Conservation (phyloP, 2,797 vertebrate genomes). For the Poecilia picta region DNA sequence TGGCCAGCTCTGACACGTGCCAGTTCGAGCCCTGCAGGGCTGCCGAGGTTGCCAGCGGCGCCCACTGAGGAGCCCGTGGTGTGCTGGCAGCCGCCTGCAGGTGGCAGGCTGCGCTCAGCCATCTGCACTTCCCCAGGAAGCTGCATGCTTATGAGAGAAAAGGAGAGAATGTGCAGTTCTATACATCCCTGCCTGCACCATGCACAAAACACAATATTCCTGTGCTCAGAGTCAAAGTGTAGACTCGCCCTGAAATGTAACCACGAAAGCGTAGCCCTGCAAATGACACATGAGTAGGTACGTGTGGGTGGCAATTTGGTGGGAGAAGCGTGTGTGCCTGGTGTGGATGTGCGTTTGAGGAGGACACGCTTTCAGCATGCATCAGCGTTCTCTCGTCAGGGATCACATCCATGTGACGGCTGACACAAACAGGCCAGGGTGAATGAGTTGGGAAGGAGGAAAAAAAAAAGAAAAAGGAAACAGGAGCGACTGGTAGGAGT, state of each 20-base stretch:
- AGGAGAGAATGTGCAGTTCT: conserved; percentile 71
- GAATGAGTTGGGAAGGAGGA: conserved; percentile 6
- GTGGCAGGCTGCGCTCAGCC: conserved; percentile 80
- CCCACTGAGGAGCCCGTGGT: conserved; percentile 67
- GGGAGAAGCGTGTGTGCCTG: conserved; percentile 22
- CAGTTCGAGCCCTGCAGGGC: conserved; percentile 48
- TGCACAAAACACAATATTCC: conserved; percentile 42
- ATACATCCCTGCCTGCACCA: conserved; percentile 76
- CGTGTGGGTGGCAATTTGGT: background rate
- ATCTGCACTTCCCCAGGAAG: conserved; percentile 82
- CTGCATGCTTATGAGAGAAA: conserved; percentile 73
- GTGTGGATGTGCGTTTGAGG: conserved; percentile 20
- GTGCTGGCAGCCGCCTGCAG: conserved; percentile 77
- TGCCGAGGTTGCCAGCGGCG: conserved; percentile 56
- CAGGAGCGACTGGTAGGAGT: conserved; percentile 24
- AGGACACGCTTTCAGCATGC: conserved; percentile 68
- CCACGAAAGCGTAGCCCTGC: conserved; percentile 35
- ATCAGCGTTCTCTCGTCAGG: conserved; percentile 54
- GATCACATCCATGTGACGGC: conserved; percentile 51
- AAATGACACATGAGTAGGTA: conserved; percentile 55
- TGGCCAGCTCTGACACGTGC: conserved; percentile 46
- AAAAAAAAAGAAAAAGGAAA: background rate
- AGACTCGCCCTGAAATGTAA: conserved; percentile 18
- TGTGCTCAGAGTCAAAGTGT: conserved; percentile 19
- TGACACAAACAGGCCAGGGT: conserved; percentile 45